These are phyloP conservation scores for Eupithecia tripunctaria DNA, from an alignment of 2,888 invertebrate species.

Conservation along the genomic window DNA sequence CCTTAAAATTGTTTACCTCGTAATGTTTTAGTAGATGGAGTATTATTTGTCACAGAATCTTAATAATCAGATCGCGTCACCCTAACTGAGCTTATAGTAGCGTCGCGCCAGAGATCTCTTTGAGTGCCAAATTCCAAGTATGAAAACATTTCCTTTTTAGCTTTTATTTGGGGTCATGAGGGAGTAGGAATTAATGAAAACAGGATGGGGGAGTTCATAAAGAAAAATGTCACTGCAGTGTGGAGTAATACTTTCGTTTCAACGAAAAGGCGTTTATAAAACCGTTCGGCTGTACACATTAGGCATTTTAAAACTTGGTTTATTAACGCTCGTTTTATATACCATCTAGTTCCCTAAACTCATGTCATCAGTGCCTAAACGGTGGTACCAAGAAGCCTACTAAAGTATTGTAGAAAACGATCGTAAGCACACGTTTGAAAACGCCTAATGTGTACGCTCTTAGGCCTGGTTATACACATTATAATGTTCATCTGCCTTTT, in stretches of 20 bases:
- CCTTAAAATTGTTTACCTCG: not conserved
- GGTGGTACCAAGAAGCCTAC: no score
- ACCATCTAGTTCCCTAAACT: not conserved
- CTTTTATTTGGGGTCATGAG: slow-evolving; percentile 62
- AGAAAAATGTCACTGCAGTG: slow-evolving; percentile 78
- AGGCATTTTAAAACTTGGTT: not conserved
- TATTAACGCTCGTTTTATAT: not conserved
- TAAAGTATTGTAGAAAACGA: no score
- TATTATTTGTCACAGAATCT: not conserved
- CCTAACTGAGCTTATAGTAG: slow-evolving; percentile 24
- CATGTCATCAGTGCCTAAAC: no score
- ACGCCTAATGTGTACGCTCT: not conserved
- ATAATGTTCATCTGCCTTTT: not conserved
- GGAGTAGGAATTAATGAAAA: slow-evolving; percentile 74
- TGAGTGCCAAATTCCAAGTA: slow-evolving; percentile 46
- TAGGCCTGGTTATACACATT: not conserved
- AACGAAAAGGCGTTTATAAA: slow-evolving; percentile 40
- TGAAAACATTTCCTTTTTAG: slow-evolving; percentile 63
- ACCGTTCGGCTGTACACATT: not conserved
- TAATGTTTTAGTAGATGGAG: not conserved
- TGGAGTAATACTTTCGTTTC: slow-evolving; percentile 69
- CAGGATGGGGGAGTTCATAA: slow-evolving; percentile 70
- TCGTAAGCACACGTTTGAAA: not conserved
- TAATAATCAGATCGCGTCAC: not conserved
- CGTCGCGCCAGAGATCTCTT: slow-evolving; percentile 19